A percentile compares a stretch with the other conserved stretches of the same genome.
Conservation (phyloP, 2,888 invertebrate species). For the Deilephila elpenor region DNA sequence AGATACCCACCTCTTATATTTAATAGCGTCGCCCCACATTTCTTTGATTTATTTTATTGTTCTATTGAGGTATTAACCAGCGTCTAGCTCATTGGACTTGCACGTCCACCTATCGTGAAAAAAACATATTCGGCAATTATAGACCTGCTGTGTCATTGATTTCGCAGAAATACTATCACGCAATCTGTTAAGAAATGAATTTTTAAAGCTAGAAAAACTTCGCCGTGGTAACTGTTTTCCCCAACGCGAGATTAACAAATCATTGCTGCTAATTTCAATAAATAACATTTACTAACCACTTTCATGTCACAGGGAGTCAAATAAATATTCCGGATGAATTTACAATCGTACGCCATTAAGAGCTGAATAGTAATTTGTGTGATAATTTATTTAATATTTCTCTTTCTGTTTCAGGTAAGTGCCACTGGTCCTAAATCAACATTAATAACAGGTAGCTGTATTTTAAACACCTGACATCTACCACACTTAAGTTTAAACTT, state of each 20-base stretch:
- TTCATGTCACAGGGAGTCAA: background rate
- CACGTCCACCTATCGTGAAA: conserved; percentile 42
- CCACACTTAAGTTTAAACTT: background rate
- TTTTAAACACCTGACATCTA: background rate
- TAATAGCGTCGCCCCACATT: too few species aligned
- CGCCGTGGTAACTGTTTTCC: background rate
- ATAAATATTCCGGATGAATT: background rate
- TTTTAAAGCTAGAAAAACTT: background rate
- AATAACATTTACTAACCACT: background rate
- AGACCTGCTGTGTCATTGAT: conserved; percentile 23
- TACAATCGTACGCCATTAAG: background rate
- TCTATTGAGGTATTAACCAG: background rate
- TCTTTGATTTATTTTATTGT: too few species aligned
- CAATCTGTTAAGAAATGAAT: conserved; percentile 33
- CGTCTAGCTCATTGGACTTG: conserved; percentile 32
- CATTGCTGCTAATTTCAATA: background rate
- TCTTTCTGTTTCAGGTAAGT: conserved; percentile 57
- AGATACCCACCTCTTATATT: too few species aligned
- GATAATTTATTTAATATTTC: conserved; percentile 11
- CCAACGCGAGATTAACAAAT: conserved; percentile 14
- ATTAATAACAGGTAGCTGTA: conserved; percentile 7
- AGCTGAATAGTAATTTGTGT: background rate
- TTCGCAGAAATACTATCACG: conserved; percentile 14
- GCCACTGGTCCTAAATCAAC: conserved; percentile 18
- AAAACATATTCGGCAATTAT: conserved; percentile 24